Percentiles rank a stretch among this genome's conserved stretches.
phyloP scores from a whole-genome alignment of 2,797 vertebrate species.

The Benthosema pterotum region DNA sequence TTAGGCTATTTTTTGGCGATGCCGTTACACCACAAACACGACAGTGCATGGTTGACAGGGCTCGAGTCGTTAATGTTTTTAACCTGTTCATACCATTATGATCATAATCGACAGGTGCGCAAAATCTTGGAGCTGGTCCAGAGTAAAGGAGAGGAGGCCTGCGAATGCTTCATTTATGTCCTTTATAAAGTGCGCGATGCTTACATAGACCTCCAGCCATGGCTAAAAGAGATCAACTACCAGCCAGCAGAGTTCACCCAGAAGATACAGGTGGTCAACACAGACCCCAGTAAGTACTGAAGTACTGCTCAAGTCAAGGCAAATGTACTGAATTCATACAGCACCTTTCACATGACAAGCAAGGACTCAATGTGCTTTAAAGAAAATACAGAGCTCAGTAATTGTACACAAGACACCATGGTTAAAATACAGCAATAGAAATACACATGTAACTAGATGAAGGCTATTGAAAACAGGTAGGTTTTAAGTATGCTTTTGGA shows the following conservation, averaged over 20 bases:
- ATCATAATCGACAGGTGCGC: conserved; percentile 81
- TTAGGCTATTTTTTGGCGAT: too few relatives aligned
- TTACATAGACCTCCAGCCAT: conserved; percentile 89
- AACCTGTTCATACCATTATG: background rate
- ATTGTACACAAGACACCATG: too few relatives aligned
- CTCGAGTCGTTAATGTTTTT: background rate
- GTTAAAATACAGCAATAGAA: too few relatives aligned
- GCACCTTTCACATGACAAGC: too few relatives aligned
- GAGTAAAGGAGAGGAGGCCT: conserved; percentile 93
- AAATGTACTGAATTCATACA: background rate
- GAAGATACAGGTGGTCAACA: conserved; percentile 84
- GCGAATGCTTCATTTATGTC: conserved; percentile 86
- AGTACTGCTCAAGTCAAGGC: too few relatives aligned
- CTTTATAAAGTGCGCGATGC: conserved; percentile 87
- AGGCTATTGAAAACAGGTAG: too few relatives aligned
- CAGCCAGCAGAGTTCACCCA: conserved; percentile 73
- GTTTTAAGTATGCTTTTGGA: too few relatives aligned
- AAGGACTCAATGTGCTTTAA: too few relatives aligned
- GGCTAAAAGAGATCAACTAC: conserved; percentile 86
- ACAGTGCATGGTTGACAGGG: too few relatives aligned
- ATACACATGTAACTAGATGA: too few relatives aligned
- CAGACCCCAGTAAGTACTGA: conserved; percentile 87
- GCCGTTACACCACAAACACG: too few relatives aligned
- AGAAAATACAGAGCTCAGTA: too few relatives aligned
- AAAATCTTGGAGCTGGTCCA: conserved; percentile 91